These are phyloP conservation scores for Gymnorhina tibicen DNA, from an alignment of 2,113 vertebrate genomes.

Conservation along the genomic window DNA sequence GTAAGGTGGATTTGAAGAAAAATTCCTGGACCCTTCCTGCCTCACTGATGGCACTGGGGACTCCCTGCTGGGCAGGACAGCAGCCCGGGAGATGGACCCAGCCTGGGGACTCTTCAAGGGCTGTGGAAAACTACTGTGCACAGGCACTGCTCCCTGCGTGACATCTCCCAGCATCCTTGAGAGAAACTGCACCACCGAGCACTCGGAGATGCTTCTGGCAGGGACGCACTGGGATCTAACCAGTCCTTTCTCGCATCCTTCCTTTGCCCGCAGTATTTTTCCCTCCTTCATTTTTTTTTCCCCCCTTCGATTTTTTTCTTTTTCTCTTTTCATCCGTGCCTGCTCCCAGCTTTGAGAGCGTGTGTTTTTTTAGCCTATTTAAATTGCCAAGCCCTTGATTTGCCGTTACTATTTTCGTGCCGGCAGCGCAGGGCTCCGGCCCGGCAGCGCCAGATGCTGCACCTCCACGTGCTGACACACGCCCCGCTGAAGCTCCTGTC, in stretches of 20 bases:
- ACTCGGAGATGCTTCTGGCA: neutral
- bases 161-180: neutral
- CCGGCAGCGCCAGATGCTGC: neutral
- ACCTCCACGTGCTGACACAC: slow-evolving; percentile 18
- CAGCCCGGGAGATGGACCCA: neutral
- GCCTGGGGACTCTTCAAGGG: neutral
- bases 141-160: neutral
- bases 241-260: neutral
- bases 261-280: neutral
- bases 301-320: neutral
- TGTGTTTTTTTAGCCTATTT: neutral
- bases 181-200: accelerated
- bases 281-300: neutral
- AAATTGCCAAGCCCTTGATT: neutral
- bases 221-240: neutral
- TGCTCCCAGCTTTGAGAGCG: neutral
- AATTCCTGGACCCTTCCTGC: neutral
- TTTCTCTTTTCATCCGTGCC: neutral
- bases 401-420: neutral
- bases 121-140: neutral
- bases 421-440: neutral
- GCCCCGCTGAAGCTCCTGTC: neutral
- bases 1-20: neutral
- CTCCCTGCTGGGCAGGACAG: neutral
- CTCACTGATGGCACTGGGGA: neutral